These are phyloP conservation scores for Steinernema feltiae DNA, from an alignment of 1,140 invertebrate species.

Conservation along the genomic window DNA sequence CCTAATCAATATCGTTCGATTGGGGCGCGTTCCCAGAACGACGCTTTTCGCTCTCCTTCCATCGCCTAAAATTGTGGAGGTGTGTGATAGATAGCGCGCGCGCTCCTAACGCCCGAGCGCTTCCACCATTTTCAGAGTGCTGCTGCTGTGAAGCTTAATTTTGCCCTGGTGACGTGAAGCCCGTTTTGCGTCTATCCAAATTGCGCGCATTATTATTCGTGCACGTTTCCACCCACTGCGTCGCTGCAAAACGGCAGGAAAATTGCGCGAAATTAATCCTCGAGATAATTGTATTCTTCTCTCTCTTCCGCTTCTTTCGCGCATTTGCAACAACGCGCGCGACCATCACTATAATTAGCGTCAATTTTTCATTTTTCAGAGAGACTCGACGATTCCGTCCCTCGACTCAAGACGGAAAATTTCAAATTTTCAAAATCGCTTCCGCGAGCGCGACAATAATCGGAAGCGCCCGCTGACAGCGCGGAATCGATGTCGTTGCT, in stretches of 20 bases:
- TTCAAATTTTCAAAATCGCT: neutral
- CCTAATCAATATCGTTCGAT: neutral
- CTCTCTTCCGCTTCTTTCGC: neutral
- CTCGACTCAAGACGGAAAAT: neutral
- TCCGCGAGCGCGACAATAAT: neutral
- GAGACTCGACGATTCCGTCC: too few relatives aligned
- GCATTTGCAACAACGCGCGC: too few relatives aligned
- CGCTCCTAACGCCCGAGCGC: too few relatives aligned
- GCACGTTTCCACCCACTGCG: too few relatives aligned
- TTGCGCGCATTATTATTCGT: too few relatives aligned
- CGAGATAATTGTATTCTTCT: neutral
- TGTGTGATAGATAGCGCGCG: neutral
- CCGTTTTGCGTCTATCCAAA: too few relatives aligned
- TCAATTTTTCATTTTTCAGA: neutral
- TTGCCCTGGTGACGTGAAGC: too few relatives aligned
- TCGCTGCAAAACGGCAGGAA: too few relatives aligned
- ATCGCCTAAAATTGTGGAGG: neutral
- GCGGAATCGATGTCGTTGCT: slow-evolving; percentile 31
- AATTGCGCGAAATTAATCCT: neutral
- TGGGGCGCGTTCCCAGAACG: too few relatives aligned
- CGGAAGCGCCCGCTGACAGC: too few relatives aligned
- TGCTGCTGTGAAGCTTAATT: too few relatives aligned
- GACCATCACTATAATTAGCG: neutral
- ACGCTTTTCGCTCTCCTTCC: neutral
- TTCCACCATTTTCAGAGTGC: too few relatives aligned